Evolutionary conservation across 1,140 invertebrate species (phyloP).

Genomic region (Metopolophium dirhodum): DNA sequence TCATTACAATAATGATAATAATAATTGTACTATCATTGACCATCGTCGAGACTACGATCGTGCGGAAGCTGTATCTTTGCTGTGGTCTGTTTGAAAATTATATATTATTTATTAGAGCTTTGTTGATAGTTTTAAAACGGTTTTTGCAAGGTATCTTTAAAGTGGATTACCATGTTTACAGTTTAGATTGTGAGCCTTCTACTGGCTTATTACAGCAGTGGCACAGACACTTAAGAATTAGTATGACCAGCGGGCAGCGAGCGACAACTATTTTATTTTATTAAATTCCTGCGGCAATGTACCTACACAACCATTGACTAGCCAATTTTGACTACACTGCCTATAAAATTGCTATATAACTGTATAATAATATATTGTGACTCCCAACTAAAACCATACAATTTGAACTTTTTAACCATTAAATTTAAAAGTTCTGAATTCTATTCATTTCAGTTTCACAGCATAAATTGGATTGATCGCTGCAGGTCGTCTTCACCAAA

Average conservation of each 20-base stretch:
- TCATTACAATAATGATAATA: neutral
- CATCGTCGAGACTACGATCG: neutral
- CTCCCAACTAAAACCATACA: too few relatives aligned
- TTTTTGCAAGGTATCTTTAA: neutral
- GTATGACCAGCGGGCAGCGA: neutral
- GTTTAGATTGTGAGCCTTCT: neutral
- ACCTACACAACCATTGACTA: too few relatives aligned
- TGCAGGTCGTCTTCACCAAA: neutral
- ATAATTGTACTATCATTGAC: neutral
- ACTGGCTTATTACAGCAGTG: too few relatives aligned
- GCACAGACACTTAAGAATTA: neutral
- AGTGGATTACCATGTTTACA: neutral
- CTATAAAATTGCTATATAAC: too few relatives aligned
- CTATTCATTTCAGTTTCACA: too few relatives aligned
- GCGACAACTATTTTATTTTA: neutral
- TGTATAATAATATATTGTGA: too few relatives aligned
- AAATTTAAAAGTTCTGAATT: too few relatives aligned
- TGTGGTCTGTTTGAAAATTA: neutral
- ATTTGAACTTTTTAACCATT: too few relatives aligned
- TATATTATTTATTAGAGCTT: neutral
- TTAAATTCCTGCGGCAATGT: too few relatives aligned
- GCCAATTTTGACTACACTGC: too few relatives aligned
- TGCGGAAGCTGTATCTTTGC: neutral
- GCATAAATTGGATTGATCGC: neutral
- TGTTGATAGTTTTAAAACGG: neutral